phyloP scores from a whole-genome alignment of 2,113 vertebrate genomes.

The Verasper variegatus region DNA sequence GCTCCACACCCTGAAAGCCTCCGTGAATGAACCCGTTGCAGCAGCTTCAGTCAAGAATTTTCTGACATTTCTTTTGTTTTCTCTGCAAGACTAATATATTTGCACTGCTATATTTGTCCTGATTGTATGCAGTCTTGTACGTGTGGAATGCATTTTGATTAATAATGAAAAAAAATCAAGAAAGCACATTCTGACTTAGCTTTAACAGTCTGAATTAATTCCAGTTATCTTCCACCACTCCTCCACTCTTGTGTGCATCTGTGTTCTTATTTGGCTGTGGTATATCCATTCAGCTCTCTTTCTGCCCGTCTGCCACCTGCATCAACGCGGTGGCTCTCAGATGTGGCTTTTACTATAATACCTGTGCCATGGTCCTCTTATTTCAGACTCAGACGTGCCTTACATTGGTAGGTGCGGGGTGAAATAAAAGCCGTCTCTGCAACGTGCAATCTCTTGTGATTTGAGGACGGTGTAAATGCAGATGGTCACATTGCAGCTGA shows the following conservation, averaged over 20 bases:
- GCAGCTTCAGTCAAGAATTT: conserved; percentile 52
- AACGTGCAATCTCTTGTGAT: conserved; percentile 32
- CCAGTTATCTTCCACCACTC: background rate
- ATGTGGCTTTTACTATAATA: conserved; percentile 72
- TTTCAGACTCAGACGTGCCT: conserved; percentile 48
- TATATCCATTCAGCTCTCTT: conserved; percentile 46
- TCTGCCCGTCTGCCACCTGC: conserved; percentile 56
- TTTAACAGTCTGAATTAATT: background rate
- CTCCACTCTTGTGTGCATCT: conserved; percentile 63
- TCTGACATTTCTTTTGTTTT: conserved; percentile 34
- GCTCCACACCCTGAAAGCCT: conserved; percentile 64
- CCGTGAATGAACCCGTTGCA: conserved; percentile 70
- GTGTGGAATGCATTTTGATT: conserved; percentile 10
- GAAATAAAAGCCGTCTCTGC: conserved; percentile 59
- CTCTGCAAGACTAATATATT: conserved; percentile 39
- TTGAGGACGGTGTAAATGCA: conserved; percentile 24
- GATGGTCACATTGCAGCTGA: background rate
- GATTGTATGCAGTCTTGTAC: background rate
- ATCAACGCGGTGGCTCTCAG: conserved; percentile 53
- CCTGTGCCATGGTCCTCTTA: conserved; percentile 51
- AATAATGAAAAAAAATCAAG: background rate
- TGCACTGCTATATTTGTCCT: background rate
- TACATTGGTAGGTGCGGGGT: conserved; percentile 51
- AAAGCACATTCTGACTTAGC: background rate
- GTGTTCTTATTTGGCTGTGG: conserved; percentile 61